Evolutionary conservation across 2,113 vertebrate genomes (phyloP).

Genomic region (Carollia perspicillata): DNA sequence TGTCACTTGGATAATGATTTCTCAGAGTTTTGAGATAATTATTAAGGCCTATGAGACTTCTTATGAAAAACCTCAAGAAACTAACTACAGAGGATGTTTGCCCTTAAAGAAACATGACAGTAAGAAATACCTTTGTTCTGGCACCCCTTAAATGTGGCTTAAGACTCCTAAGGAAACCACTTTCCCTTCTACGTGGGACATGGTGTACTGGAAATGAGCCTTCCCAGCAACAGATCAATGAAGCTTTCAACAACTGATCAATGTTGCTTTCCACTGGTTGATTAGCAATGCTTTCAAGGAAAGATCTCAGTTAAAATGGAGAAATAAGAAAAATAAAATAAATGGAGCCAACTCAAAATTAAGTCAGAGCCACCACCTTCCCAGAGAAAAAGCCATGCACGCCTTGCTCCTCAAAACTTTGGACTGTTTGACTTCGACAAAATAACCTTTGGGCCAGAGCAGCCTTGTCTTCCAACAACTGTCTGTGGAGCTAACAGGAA

Average conservation of each 20-base stretch:
- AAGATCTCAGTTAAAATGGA: neutral
- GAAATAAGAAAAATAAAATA: neutral
- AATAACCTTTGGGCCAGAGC: neutral
- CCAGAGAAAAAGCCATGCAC: too few species aligned
- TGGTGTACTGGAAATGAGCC: neutral
- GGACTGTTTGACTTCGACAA: neutral
- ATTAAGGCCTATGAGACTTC: neutral
- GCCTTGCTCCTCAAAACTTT: neutral
- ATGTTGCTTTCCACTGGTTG: neutral
- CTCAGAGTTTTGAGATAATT: neutral
- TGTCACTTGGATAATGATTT: neutral
- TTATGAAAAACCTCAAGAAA: neutral
- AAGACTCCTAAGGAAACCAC: neutral
- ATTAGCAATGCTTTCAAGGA: neutral
- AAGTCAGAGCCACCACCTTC: neutral
- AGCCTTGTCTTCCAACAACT: neutral
- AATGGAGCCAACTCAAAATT: neutral
- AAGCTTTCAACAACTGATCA: neutral
- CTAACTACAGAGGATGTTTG: neutral
- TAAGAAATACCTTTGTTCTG: neutral
- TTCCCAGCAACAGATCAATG: neutral
- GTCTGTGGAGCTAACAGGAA: neutral
- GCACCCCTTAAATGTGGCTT: neutral
- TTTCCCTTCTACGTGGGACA: neutral
- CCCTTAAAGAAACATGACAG: neutral